These are phyloP conservation scores for Myotis pilosus DNA, from an alignment of 2,797 vertebrate genomes.

Conservation along the genomic window DNA sequence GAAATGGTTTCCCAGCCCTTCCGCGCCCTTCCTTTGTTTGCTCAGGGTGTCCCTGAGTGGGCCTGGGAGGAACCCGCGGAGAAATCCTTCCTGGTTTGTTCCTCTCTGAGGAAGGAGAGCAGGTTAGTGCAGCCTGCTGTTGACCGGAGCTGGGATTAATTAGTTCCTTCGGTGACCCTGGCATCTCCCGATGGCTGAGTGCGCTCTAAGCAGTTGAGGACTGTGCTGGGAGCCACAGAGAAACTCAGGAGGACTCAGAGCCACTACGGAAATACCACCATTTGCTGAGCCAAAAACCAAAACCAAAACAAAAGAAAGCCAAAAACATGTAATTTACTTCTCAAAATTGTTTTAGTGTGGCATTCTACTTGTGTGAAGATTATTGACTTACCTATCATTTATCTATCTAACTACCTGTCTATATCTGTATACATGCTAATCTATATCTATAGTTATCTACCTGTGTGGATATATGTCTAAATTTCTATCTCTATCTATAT, in stretches of 20 bases:
- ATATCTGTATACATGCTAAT: neutral
- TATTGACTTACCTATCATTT: neutral
- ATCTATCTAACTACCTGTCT: neutral
- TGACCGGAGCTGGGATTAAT: conserved; percentile 28
- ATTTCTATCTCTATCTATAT: neutral
- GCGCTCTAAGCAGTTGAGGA: neutral
- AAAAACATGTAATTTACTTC: neutral
- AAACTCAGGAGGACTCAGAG: neutral
- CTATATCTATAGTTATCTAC: neutral
- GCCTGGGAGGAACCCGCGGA: neutral
- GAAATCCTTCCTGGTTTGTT: conserved; percentile 26
- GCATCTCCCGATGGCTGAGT: neutral
- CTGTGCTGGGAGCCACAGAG: neutral
- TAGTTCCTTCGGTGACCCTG: conserved; percentile 49
- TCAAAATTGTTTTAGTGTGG: neutral
- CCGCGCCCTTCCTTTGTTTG: neutral
- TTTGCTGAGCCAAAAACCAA: neutral
- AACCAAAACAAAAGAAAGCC: neutral
- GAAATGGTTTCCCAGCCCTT: neutral
- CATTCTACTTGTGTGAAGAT: neutral
- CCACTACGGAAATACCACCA: neutral
- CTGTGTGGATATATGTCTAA: neutral
- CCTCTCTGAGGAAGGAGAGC: neutral
- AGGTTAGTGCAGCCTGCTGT: neutral
- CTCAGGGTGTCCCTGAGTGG: neutral